phyloP scores from a whole-genome alignment of 2,797 vertebrate genomes.

The Gila robusta region DNA sequence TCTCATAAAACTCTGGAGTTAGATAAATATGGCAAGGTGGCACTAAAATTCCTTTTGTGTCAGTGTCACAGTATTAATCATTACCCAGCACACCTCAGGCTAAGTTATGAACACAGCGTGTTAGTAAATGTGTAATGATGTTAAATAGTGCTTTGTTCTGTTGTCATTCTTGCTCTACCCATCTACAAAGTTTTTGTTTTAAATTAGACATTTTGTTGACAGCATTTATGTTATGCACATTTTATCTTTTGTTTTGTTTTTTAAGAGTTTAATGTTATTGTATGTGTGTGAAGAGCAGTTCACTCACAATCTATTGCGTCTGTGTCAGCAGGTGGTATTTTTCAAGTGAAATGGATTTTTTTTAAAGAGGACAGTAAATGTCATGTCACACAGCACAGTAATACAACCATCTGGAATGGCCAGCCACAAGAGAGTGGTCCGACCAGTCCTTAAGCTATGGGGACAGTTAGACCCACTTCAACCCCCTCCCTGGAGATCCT shows the following conservation, averaged over 20 bases:
- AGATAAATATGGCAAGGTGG: background rate
- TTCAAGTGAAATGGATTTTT: conserved; percentile 37
- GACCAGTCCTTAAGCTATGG: conserved; percentile 75
- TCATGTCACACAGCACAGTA: conserved; percentile 65
- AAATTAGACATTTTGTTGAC: conserved; percentile 3
- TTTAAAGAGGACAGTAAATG: conserved; percentile 68
- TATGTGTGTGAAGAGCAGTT: conserved; percentile 20
- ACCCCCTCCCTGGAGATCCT: conserved; percentile 75
- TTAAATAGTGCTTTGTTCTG: conserved; percentile 52
- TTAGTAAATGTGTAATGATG: conserved; percentile 75
- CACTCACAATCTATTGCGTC: background rate
- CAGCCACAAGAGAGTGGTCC: conserved; percentile 73
- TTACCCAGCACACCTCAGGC: conserved; percentile 70
- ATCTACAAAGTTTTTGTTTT: background rate
- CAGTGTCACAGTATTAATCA: conserved; percentile 71
- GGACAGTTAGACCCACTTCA: conserved; percentile 69
- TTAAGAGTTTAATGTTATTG: background rate
- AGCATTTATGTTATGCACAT: background rate
- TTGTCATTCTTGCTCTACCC: conserved; percentile 12
- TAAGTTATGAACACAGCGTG: conserved; percentile 56
- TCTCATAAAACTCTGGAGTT: background rate
- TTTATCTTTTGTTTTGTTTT: background rate
- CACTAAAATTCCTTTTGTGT: conserved; percentile 5
- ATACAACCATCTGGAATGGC: conserved; percentile 58
- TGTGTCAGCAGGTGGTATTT: conserved; percentile 20